Evolutionary conservation across 2,113 vertebrate genomes (phyloP).

Genomic region (Cheilinus undulatus): DNA sequence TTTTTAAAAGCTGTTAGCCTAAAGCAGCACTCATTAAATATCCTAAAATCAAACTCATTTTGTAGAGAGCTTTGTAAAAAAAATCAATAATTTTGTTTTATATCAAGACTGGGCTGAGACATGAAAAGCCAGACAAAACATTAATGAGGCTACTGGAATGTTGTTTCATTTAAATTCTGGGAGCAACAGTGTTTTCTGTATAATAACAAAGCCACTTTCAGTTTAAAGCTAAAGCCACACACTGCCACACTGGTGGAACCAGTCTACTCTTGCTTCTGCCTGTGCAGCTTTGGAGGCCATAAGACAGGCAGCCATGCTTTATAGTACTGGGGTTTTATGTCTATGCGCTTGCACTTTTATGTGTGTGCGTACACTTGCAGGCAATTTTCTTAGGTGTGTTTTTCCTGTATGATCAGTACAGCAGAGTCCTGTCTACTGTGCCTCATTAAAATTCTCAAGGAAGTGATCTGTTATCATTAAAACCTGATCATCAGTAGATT

Average conservation of each 20-base stretch:
- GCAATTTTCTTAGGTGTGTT: no score
- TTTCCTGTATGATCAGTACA: no score
- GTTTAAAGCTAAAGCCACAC: slow-evolving; percentile 15
- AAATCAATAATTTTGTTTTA: neutral
- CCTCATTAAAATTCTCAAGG: no score
- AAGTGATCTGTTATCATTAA: no score
- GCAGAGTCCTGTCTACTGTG: no score
- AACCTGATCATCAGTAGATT: no score
- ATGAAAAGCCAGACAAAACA: slow-evolving; percentile 7
- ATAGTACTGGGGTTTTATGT: no score
- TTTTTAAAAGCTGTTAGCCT: neutral
- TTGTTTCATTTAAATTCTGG: slow-evolving; percentile 23
- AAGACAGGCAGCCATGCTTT: no score
- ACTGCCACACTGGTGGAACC: slow-evolving; percentile 57
- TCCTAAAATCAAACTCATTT: neutral
- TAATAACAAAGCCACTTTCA: neutral
- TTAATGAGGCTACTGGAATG: neutral
- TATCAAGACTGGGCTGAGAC: neutral
- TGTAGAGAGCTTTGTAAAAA: no score
- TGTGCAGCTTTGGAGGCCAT: no score
- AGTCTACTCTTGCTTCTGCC: slow-evolving; percentile 53
- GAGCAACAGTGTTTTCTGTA: neutral
- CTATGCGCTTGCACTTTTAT: no score
- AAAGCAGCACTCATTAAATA: neutral
- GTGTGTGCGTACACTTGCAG: no score